Evolutionary conservation across 2,113 vertebrate species (phyloP), one percentile per base, ranked within the genome.

Genomic region (Geococcyx californianus): DNA sequence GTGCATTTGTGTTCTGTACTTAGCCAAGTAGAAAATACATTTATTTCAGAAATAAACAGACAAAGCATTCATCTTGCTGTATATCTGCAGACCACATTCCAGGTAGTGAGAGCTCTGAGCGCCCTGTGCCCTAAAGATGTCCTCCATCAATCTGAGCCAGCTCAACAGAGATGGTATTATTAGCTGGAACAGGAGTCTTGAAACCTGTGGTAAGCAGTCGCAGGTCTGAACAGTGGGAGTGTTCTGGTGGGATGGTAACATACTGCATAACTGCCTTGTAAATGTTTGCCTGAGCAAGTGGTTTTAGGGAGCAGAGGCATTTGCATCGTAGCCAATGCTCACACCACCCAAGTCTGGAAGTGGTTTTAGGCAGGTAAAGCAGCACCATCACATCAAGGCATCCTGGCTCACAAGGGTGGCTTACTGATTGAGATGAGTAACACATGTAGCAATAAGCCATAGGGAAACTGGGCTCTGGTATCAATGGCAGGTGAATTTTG

Each of bases 91-190:
- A 9, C 3, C 11, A 7, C 11, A 9, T 42, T 78, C 13, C 23
- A 55, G 9, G 20, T 1, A 51, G 6, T 3, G 16, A 74, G 18
- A 70, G n/a, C 60, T 54, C 31, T 8, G 9, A 52, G 34, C 4
- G 3, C 9, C 38, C 31, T 16, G 8, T 56, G 31, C 45, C 45
- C 19, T 64, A 2, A 19, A 52, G 11, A 6, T 44, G 14, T 11
- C 38, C 42, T 20, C 63, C 54, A 6, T 38, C 75, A 24, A 54
- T 26, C 12, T 36, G 58, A 75, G 33, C 52, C 47, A 58, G 28
- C 52, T 17, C 0, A 0, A 29, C 24, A 82, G 51, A 15, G 38
- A 7, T 5, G 36, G 54, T 21, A 26, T 26, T 5, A 1, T 13
- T 13, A 44, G 15, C 62, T 86, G 76, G 45, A 47, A 44, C 2